phyloP scores from a whole-genome alignment of 2,113 vertebrate genomes.

The Coracopsis vasa region DNA sequence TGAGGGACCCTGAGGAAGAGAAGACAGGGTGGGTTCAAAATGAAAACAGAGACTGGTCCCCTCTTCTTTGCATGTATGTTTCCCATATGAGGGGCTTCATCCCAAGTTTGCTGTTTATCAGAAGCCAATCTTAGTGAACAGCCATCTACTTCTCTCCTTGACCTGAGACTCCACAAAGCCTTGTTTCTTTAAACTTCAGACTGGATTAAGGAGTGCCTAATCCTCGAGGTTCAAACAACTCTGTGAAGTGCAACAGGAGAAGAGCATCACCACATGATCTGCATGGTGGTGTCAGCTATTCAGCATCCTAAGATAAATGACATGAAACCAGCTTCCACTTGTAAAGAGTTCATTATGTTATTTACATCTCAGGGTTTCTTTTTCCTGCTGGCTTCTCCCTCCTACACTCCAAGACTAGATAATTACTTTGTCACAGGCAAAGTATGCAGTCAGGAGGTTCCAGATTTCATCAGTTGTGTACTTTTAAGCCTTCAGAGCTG shows the following conservation, averaged over 20 bases:
- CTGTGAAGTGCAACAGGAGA: background rate
- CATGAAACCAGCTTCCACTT: background rate
- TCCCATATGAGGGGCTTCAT: background rate
- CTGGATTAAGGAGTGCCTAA: background rate
- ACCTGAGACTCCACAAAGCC: background rate
- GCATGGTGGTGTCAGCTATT: background rate
- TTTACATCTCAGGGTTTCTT: background rate
- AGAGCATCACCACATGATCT: background rate
- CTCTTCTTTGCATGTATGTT: background rate
- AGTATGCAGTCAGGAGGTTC: background rate
- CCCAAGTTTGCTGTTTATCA: rapidly evolving
- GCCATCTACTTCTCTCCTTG: background rate
- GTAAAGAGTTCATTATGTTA: constrained; percentile 38
- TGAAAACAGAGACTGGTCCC: background rate
- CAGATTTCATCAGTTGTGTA: background rate
- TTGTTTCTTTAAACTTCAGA: background rate
- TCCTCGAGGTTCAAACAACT: background rate
- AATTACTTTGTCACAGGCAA: background rate
- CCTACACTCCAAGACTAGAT: background rate
- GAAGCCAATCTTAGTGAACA: background rate
- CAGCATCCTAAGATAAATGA: background rate
- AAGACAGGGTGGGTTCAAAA: too few relatives aligned
- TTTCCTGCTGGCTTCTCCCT: background rate
- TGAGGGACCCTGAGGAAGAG: background rate
- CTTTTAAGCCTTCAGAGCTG: background rate